Base-by-base conservation (phyloP, 2,888 invertebrate genomes). In the Cabera pusaria region DNA sequence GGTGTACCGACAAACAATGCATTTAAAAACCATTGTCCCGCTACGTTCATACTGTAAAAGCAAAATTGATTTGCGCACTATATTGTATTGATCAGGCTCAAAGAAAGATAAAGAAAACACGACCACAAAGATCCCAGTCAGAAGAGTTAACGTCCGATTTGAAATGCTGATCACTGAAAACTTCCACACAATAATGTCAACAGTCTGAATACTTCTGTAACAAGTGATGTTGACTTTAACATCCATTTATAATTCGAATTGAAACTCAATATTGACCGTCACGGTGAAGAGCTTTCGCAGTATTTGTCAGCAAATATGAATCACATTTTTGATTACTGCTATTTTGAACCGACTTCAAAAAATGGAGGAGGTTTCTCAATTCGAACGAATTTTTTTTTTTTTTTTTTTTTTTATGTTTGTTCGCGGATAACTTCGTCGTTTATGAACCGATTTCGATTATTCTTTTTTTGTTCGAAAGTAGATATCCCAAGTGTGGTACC, bases 21-120 rank as follows among this genome's bases (percentile, higher is more conserved):
- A 28, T 45, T 39, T 51, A 52, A 56, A 47, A 46, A 45, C 34
- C 49, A 36, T 22, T 38, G 48, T 44, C 33, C 59, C 65, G 64
- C 57, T 68, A 60, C 10, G 10, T 9, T 34, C 21, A 31, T 32
- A 42, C 44, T 32, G 35, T 45, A 24, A 56, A 48, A 56, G 60
- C 56, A 58, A 40, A 44, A 56, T 51, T 52, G 50, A 56, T 56
- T 53, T 44, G 32, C 26, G 34, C 49, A 50, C 25, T 49, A 42
- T 35, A 18, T 16, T 28, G 19, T 27, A 7, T 22, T 17, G 24
- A 34, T 22, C 33, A 10, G 24, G 36, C 26, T 18, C 50, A 49
- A 38, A 46, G 46, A 48, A 31, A 35, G 37, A 38, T 21, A 39
- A 45, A n/a, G n/a, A n/a, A n/a, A n/a, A n/a, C n/a, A n/a, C n/a